These are phyloP conservation scores for Drosophila nigricruria DNA, from an alignment of 2,888 invertebrate species.

Conservation along the genomic window DNA sequence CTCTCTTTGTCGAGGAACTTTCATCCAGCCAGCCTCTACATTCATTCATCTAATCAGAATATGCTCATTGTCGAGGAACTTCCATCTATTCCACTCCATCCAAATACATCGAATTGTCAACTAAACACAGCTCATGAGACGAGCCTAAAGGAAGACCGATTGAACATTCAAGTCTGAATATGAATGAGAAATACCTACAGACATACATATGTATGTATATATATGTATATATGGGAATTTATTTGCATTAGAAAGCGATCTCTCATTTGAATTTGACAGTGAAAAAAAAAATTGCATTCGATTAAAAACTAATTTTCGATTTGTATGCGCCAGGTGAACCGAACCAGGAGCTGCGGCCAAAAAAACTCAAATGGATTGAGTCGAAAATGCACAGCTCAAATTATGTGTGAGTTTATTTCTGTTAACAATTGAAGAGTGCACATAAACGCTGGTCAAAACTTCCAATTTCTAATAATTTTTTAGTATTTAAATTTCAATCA, in stretches of 20 bases:
- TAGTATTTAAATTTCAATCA: too few relatives aligned
- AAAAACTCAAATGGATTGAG: neutral
- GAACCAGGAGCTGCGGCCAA: neutral
- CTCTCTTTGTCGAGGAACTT: neutral
- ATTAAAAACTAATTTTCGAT: slow-evolving; percentile 13
- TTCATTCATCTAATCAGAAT: too few relatives aligned
- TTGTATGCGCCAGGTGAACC: slow-evolving; percentile 6
- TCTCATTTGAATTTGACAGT: neutral
- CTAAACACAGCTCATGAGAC: neutral
- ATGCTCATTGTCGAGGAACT: neutral
- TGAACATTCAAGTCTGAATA: neutral
- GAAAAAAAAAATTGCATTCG: neutral
- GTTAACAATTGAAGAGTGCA: neutral
- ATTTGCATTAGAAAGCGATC: slow-evolving; percentile 9
- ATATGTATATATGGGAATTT: neutral
- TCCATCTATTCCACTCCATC: neutral
- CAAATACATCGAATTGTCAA: neutral
- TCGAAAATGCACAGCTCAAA: neutral
- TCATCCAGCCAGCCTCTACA: neutral
- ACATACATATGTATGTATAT: too few relatives aligned
- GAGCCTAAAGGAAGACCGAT: neutral
- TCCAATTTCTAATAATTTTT: too few relatives aligned
- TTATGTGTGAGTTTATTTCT: neutral
- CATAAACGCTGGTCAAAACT: too few relatives aligned
- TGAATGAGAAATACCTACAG: neutral